Conservation (phyloP, 2,113 vertebrate genomes). For the Lepus americanus region DNA sequence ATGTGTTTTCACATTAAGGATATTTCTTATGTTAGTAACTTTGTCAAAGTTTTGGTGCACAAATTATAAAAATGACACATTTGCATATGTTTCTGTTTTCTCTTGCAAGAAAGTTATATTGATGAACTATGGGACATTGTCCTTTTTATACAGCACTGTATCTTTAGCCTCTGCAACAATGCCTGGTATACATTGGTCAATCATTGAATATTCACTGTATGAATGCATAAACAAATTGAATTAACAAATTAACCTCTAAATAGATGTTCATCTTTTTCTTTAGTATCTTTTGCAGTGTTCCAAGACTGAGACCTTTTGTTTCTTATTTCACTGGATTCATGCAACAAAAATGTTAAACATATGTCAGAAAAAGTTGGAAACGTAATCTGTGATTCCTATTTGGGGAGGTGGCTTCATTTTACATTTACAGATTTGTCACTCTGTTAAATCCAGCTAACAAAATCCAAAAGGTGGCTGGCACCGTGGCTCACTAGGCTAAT, state of each 20-base stretch:
- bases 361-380: slow-evolving; percentile 29
- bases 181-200: not conserved
- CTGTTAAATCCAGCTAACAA: slow-evolving; percentile 51
- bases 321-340: slow-evolving; percentile 44
- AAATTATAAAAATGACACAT: not conserved
- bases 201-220: not conserved
- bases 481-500: no score
- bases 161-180: not conserved
- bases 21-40: slow-evolving; percentile 23
- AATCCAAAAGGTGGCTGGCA: no score
- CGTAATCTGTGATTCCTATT: not conserved
- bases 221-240: not conserved
- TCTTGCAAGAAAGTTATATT: not conserved
- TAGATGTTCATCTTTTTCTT: slow-evolving; percentile 14
- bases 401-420: not conserved
- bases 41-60: not conserved
- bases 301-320: slow-evolving; percentile 3
- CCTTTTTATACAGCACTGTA: not conserved
- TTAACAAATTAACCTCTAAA: slow-evolving; percentile 21
- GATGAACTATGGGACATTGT: not conserved
- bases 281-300: not conserved
- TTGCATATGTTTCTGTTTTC: not conserved
- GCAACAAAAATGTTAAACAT: not conserved
- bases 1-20: slow-evolving; percentile 15
- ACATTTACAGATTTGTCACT: slow-evolving; percentile 22